Conservation (phyloP, 2,888 invertebrate genomes). For the Phyto melanocephala region DNA sequence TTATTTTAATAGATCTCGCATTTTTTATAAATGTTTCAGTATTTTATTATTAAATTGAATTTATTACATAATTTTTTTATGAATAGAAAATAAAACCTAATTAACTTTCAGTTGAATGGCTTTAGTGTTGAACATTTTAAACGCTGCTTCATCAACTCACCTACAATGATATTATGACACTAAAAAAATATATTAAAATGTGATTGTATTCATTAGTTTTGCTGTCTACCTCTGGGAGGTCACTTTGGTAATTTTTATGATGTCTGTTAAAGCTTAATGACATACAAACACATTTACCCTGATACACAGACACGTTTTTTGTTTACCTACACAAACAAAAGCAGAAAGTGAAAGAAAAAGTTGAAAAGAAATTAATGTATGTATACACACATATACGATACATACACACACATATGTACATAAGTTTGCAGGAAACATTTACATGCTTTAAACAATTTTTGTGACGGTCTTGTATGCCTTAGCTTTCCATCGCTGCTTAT, state of each 20-base stretch:
- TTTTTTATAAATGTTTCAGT: too few relatives aligned
- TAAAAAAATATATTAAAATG: neutral
- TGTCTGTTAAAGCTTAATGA: slow-evolving; percentile 3
- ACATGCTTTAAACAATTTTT: too few relatives aligned
- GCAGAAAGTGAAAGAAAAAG: too few relatives aligned
- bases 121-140: neutral
- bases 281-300: neutral
- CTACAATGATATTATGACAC: neutral
- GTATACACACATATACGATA: neutral
- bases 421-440: too few relatives aligned
- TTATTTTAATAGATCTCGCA: too few relatives aligned
- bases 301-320: too few relatives aligned
- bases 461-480: too few relatives aligned
- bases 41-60: too few relatives aligned
- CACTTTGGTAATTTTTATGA: slow-evolving; percentile 14
- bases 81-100: neutral
- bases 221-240: slow-evolving; percentile 24
- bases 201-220: slow-evolving; percentile 28
- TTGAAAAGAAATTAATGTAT: too few relatives aligned
- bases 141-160: too few relatives aligned
- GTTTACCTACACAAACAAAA: too few relatives aligned
- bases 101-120: neutral
- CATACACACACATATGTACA: neutral
- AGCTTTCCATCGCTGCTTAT: too few relatives aligned
- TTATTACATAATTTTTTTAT: neutral